Evolutionary conservation across 2,113 vertebrate genomes (phyloP), one percentile per base, ranked within the genome.

Genomic region (Colaptes auratus): DNA sequence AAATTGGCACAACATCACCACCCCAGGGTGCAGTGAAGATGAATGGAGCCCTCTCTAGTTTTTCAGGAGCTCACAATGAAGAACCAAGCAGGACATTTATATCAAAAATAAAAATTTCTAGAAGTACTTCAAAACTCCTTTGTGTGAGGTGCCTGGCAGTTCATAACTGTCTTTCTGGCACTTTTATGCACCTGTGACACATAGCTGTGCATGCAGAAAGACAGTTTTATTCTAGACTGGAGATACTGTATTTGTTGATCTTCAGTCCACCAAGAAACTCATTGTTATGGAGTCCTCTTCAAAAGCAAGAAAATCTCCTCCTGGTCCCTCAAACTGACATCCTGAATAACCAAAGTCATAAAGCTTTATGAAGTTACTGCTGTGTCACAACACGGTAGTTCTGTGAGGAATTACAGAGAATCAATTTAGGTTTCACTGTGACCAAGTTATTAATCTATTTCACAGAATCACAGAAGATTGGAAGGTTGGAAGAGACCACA

Each of bases 1-100:
- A 96, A 96, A 96, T 80, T 95, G 77, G 79, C 95, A 33, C 53
- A 90, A 66, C 58, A 61, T 65, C 83, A 91, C 79, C 83, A 95
- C 27, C 7, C 79, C 70, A 66, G 91, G 76, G 91, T 89, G 79
- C 81, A 91, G 84, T 85, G 82, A 95, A 96, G 91, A 90, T 90
- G 73, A 96, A 93, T 93, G 58, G 74, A 83, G 19, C 4, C 2
- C 66, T 70, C 66, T 79, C 44, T 70, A 42, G 81, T 97, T 94
- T 83, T 73, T 85, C 66, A 59, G 50, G 56, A 75, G 82, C 86
- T 93, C 64, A 72, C 63, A 96, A 42, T 89, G 94, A 95, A 15
- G 33, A 96, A 81, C 69, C 84, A 81, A 72, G 76, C 74, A 89
- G 63, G 39, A 82, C 52, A 53, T 56, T 70, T 19, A 12, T 60